Base-by-base conservation (phyloP, 2,113 vertebrate species). In the Merops nubicus region DNA sequence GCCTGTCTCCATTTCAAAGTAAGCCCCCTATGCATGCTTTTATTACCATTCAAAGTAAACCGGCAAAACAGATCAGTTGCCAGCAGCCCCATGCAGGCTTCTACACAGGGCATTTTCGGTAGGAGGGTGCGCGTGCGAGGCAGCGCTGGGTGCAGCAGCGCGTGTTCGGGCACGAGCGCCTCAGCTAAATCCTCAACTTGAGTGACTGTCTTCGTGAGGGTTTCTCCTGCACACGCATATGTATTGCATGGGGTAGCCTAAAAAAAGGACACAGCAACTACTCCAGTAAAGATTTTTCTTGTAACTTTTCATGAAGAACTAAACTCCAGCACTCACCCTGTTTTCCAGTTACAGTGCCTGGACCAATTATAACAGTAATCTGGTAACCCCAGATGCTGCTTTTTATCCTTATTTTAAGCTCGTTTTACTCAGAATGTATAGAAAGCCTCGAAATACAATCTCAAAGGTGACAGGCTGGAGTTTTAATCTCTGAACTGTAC, bases 11-110 rank as follows among this genome's bases (percentile, higher is more conserved):
- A 34, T 94, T 91, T 95, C 94, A 93, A 79, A 91, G 83, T 43
- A 73, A 96, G 60, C 31, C 65, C 56, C 38, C 36, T 82, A 36
- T 76, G 85, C 50, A 2, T 31, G 62, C n/a, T 79, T 84, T 79
- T 76, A 69, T 56, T 94, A 57, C 94, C 87, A 75, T 85, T 94
- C 53, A 34, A 95, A 88, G 36, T 33, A 81, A 89, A 95, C 62
- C 28, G 75, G 78, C 79, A 85, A 97, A 97, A 97, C 76, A 83
- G 89, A 96, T 86, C 64, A 75, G 91, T 57, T 81, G 60, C 86
- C 84, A 93, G 89, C 83, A 92, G 80, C 64, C 86, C 60, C 17
- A n/a, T 85, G 56, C 69, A 84, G 40, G 76, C 68, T 92, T 91
- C 83, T 78, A 84, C 93, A 93, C 86, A 77, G 90, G 84, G 77